Evolutionary conservation across 2,797 vertebrate genomes (phyloP), one percentile per base, ranked within the genome.

Genomic region (Clarias laeviceps): DNA sequence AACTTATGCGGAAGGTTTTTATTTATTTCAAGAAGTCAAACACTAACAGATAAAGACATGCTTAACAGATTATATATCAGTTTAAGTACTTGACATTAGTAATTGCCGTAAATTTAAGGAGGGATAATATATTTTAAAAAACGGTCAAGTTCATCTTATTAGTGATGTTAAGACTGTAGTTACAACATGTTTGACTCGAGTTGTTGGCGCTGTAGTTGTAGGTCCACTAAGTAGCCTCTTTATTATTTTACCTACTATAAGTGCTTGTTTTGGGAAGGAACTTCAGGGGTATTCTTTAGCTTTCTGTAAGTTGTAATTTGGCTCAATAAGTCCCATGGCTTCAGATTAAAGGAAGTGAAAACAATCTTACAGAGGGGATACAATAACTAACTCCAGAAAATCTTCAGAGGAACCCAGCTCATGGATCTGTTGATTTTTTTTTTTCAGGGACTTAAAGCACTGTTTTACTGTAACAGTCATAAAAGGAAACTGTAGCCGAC

Each of bases 1-100:
- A 37, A 82, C 22, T 50, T 82, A 61, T 72, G 24, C 5, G 0
- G 66, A 29, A 85, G 14, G 81, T 90, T 61, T 85, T 73, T 91
- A 89, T 92, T 92, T 91, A 90, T 93, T 91, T 81, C 61, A 84
- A 84, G 85, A 50, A 77, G 85, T 62, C 89, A 81, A 90, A 94
- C 92, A 93, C 92, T 93, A 93, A 87, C 82, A 78, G 84, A 84
- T 83, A 83, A 45, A 61, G 65, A 83, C 83, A 72, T 74, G 85
- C 69, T 80, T 81, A 82, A 87, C 37, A 34, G 24, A 82, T 83
- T 84, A 88, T 81, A 50, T 34, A 56, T 79, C n/a, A 54, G 18
- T 50, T 80, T 76, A 57, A 87, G 61, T 80, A 45, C 14, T 64
- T 45, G 56, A 70, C 11, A 61, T 88, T 68, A 68, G 74, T 70